Evolutionary conservation across 2,113 vertebrate genomes (phyloP), one percentile per base, ranked within the genome.

Genomic region (Brienomyrus brachyistius): DNA sequence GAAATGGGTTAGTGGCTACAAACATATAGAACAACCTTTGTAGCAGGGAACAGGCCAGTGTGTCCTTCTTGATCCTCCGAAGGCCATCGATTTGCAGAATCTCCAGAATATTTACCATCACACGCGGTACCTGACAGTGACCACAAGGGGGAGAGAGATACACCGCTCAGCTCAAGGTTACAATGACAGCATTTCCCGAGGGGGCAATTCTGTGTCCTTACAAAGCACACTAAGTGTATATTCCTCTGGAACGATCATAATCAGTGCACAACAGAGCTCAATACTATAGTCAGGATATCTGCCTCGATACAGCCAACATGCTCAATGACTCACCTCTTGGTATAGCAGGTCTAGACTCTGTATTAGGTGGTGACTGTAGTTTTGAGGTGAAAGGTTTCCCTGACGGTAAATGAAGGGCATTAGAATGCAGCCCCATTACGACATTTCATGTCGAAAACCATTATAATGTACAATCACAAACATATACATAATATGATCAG

Each of bases 321-420:
- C 48, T 83, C 17, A 56, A 86, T 1, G 51, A 51, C 93, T 93
- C 95, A 98, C 98, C 97, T 98, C 95, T 40, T 95, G 3, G 50
- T 97, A 97, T 84, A 99, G 94, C 40, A 97, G 93, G 92, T 98
- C 96, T 95, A 99, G 93, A 91, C 97, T 93, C 1, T 95, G 93
- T 89, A 92, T 96, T 90, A 99, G 92, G 88, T 98, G 94, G 86
- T 90, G 89, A 35, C 95, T 90, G 52, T 97, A 98, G 3, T 96
- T 96, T 89, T 93, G 84, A 3, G 95, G 93, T 5, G 96, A 96
- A 88, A 95, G 70, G 2, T 92, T 40, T 17, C 93, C 94, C 98
- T 99, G 62, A 93, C 27, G 89, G 45, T 88, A 50, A 90, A 56
- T 47, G 5, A 54, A 15, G 59, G 0, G 70, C 0, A 54, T 56